A percentile compares a stretch with the other conserved stretches of the same genome.
phyloP scores from a whole-genome alignment of 2,888 invertebrate genomes.

The Drosophila meridiana region DNA sequence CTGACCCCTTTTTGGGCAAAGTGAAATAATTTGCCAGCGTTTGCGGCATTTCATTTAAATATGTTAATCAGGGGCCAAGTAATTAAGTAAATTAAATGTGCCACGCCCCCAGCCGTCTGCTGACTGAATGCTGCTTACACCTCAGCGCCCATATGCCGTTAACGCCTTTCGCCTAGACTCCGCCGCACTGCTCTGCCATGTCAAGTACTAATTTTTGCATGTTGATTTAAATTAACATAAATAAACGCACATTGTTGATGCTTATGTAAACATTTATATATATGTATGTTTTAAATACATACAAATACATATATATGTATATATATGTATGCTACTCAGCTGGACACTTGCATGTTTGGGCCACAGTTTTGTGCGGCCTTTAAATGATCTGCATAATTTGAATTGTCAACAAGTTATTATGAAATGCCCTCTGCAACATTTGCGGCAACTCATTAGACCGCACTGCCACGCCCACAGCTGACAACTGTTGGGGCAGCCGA shows the following conservation, averaged over 20 bases:
- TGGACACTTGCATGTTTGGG: conserved; percentile 40
- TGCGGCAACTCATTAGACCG: conserved; percentile 29
- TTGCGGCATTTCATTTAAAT: conserved; percentile 68
- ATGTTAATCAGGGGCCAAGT: conserved; percentile 75
- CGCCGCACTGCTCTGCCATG: conserved; percentile 26
- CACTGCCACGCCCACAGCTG: conserved; percentile 16
- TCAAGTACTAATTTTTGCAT: conserved; percentile 71
- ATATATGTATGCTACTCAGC: neutral
- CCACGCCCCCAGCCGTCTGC: conserved; percentile 1
- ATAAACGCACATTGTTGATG: conserved; percentile 51
- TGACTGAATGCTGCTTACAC: neutral
- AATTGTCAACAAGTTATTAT: conserved; percentile 66
- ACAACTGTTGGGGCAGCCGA: neutral
- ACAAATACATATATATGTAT: neutral
- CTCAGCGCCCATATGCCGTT: neutral
- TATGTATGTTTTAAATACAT: neutral
- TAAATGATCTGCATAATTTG: conserved; percentile 59
- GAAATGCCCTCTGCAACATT: conserved; percentile 19
- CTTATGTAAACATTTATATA: conserved; percentile 1
- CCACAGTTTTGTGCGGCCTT: conserved; percentile 25
- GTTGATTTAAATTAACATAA: conserved; percentile 79
- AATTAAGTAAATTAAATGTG: conserved; percentile 78
- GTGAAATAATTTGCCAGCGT: conserved; percentile 57
- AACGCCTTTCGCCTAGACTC: conserved; percentile 3
- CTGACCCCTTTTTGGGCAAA: conserved; percentile 7